These are phyloP conservation scores for Aphis craccivora DNA, from an alignment of 1,140 invertebrate genomes.

Conservation along the genomic window DNA sequence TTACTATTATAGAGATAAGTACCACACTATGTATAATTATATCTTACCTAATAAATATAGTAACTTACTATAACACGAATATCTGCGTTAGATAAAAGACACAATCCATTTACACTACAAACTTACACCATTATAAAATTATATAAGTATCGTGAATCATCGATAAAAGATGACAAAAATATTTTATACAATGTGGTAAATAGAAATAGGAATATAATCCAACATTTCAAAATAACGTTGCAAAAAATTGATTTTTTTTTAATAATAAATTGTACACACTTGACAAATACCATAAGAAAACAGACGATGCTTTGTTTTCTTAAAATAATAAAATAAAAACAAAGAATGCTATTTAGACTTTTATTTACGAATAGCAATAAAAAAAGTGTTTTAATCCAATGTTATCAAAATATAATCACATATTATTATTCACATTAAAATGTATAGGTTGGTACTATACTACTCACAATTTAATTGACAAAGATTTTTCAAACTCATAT, in stretches of 20 bases:
- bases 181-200: neutral
- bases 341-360: neutral
- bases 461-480: neutral
- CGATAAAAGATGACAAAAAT: neutral
- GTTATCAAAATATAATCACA: constrained; percentile 6
- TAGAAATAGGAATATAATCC: neutral
- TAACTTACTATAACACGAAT: neutral
- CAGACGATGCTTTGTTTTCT: neutral
- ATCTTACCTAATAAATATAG: too few relatives aligned
- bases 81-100: neutral
- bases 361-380: neutral
- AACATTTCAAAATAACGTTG: neutral
- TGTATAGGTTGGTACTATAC: neutral
- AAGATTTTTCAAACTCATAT: neutral
- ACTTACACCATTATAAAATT: neutral
- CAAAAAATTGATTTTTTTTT: neutral
- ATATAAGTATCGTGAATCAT: neutral
- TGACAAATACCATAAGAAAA: neutral
- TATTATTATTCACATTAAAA: neutral
- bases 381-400: neutral
- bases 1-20: neutral
- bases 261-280: neutral
- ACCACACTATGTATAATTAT: neutral
- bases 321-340: neutral
- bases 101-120: neutral